These are phyloP conservation scores for Tragelaphus oryx DNA, from an alignment of 2,797 vertebrate species.

Conservation along the genomic window DNA sequence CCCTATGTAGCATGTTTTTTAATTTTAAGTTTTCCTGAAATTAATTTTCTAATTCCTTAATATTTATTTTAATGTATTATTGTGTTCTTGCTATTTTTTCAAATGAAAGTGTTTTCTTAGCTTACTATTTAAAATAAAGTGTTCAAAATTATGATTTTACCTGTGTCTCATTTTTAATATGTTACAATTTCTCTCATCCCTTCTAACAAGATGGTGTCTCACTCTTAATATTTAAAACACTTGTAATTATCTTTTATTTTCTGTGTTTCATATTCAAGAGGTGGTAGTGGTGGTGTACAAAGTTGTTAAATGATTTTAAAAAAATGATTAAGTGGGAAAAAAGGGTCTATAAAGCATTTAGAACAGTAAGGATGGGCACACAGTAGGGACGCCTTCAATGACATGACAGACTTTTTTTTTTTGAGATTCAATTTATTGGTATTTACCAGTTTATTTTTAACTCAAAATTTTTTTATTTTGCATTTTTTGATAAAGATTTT, in stretches of 20 bases:
- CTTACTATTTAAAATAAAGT: not conserved
- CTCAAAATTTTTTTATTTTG: not conserved
- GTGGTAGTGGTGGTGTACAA: not conserved
- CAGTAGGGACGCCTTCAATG: fast-evolving
- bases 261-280: not conserved
- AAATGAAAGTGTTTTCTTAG: not conserved
- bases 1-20: not conserved
- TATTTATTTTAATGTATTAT: not conserved
- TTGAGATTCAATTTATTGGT: not conserved
- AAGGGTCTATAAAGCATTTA: not conserved
- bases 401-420: not conserved
- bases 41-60: not conserved
- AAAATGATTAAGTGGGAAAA: not conserved
- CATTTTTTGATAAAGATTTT: not conserved
- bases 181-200: not conserved
- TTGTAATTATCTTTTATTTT: not conserved
- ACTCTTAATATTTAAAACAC: not conserved
- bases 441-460: not conserved
- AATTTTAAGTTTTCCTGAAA: not conserved
- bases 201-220: not conserved
- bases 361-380: not conserved
- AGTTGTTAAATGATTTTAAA: not conserved
- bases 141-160: not conserved
- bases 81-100: not conserved
- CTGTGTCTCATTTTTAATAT: not conserved